Base-by-base conservation (phyloP, 2,113 vertebrate species). In the Poecile atricapillus region DNA sequence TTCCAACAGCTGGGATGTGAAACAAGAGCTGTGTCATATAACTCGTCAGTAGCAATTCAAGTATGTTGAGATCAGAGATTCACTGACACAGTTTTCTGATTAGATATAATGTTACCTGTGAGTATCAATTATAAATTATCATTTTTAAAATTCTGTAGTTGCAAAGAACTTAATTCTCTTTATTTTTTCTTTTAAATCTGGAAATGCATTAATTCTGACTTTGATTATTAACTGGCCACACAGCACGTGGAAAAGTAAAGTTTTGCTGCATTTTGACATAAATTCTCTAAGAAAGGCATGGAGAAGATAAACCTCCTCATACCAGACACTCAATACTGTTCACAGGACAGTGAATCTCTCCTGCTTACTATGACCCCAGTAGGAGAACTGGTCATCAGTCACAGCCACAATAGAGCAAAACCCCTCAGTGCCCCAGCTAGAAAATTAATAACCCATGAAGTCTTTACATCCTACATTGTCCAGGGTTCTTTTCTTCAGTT, bases 211-310 rank as follows among this genome's bases (percentile, higher is more conserved):
- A 19, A 53, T 77, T 79, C 64, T 91, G 41, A 89, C 31, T 65
- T 1, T 15, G 41, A 64, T 56, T 83, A 79, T 52, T 83, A 90
- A 76, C 70, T 46, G 55, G 28, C 41, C 0, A 3, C 59, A 44
- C 7, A 65, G 37, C 68, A 81, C 41, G 7, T 7, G 37, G 58
- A 68, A 71, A 95, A 59, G 15, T 60, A 13, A 68, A 44, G 49
- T 49, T 94, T 75, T 13, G 8, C 58, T 44, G 4, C 23, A 80
- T 28, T 63, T 73, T 31, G 41, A 81, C 35, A 39, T 18, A 60
- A 79, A 76, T n/a, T 59, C 62, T 89, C 56, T 37, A 64, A 89
- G 77, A 82, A 95, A 95, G 89, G 84, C 83, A 93, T 77, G 76
- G 53, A 82, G n/a, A 87, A 89, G 87, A 73, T 30, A 55, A 73